Evolutionary conservation across 1,140 invertebrate genomes (phyloP), one percentile per base, ranked within the genome.

Genomic region (Oncopeltus fasciatus): DNA sequence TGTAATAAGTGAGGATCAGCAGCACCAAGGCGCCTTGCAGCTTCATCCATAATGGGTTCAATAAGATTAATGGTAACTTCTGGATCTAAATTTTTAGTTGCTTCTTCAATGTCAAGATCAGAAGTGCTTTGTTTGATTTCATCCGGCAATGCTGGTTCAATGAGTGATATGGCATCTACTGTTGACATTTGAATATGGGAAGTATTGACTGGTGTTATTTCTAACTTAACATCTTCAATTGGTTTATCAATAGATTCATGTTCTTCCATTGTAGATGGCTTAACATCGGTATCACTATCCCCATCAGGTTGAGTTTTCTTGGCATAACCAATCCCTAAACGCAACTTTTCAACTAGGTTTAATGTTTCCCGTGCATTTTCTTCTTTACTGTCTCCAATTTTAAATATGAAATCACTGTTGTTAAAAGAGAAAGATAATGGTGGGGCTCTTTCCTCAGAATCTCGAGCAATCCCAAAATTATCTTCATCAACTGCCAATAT

Each of bases 311-410:
- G 53, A 38, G 80, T 80, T 70, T 84, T 84, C 65, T 81, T 82
- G 14, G 80, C 80, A 64, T 83, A 72, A 59, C 79, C 81, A 76
- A 87, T 79, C 26, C 49, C 49, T 76, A 87, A 80, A 59, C 86
- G 74, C 16, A 90, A 72, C 71, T 88, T 86, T 66, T 88, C 85
- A 9, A 90, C 86, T 18, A 90, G 72, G 74, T 88, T 83, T 27
- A 86, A 71, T 0, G 87, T 89, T 74, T 87, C 87, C 46, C 83
- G 74, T 0, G 84, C 84, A 68, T 78, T 83, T 62, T 85, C 82
- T 64, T 85, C 87, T 71, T 87, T 87, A n/a, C 83, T 82, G 69
- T 88, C 86, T 68, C 87, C 85, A 69, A 86, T 85, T 20, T 85
- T 83, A 62, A 85, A 77, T 24, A 53, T 16, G 2, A 24, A 18